A percentile compares a stretch with the other conserved stretches of the same genome.
Conservation (phyloP, 1,140 invertebrate species). For the Contarinia nasturtii region DNA sequence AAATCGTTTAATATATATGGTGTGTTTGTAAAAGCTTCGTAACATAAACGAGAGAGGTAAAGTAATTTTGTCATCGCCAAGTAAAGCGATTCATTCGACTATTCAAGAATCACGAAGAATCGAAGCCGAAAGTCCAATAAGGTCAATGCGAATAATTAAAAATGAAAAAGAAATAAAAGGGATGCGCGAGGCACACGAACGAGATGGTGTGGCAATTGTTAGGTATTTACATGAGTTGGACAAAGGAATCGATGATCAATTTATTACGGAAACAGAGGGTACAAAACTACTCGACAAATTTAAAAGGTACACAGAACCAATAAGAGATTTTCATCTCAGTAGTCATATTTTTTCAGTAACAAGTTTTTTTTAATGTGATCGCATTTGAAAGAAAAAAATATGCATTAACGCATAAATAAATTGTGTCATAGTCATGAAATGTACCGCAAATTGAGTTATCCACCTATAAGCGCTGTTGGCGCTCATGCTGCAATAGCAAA, state of each 20-base stretch:
- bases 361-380: no score
- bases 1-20: background rate
- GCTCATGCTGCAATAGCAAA: conserved; percentile 76
- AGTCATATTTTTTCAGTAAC: no score
- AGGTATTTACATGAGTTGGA: conserved; percentile 83
- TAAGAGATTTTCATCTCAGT: no score
- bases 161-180: conserved; percentile 67
- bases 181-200: conserved; percentile 64
- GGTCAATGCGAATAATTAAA: conserved; percentile 70
- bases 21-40: background rate
- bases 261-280: conserved; percentile 64
- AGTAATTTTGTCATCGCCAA: conserved; percentile 28
- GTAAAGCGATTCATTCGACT: conserved; percentile 35
- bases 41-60: conserved; percentile 19
- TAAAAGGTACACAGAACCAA: conserved; percentile 37
- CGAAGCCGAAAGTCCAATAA: conserved; percentile 21
- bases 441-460: conserved; percentile 71
- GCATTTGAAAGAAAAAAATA: no score
- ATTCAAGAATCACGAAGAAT: conserved; percentile 29
- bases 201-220: conserved; percentile 71
- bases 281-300: conserved; percentile 62
- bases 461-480: conserved; percentile 73
- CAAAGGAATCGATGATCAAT: conserved; percentile 35
- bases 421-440: conserved; percentile 39
- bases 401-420: no score